phyloP scores from a whole-genome alignment of 2,888 invertebrate species.

The Lucinisca nassula region DNA sequence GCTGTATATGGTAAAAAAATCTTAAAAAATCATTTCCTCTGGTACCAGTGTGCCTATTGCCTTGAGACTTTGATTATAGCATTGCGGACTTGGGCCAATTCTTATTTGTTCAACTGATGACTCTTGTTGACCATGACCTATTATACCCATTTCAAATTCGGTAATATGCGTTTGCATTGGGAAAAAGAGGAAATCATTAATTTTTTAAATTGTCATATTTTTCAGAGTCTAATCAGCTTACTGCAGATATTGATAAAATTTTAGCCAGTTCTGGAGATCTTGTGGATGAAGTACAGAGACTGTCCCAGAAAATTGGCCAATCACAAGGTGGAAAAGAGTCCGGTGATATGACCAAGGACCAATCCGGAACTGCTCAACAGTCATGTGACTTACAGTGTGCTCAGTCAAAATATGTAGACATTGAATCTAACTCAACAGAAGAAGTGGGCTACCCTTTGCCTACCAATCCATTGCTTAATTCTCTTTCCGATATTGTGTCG shows the following conservation, averaged over 20 bases:
- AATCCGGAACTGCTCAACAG: not conserved
- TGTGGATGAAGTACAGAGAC: conserved; percentile 48
- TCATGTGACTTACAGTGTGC: conserved; percentile 8
- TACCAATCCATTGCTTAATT: not conserved
- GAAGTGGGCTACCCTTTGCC: not conserved
- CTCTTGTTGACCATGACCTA: too few species aligned
- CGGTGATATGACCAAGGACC: conserved; percentile 3
- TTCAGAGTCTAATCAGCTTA: not conserved
- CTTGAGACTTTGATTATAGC: too few species aligned
- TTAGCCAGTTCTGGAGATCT: conserved; percentile 50
- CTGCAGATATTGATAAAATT: conserved; percentile 48
- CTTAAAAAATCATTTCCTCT: too few species aligned
- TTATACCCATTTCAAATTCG: too few species aligned
- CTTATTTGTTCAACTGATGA: too few species aligned
- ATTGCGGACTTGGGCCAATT: too few species aligned
- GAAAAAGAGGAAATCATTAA: too few species aligned
- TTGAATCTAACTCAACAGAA: not conserved
- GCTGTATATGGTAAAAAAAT: too few species aligned
- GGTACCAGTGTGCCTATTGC: too few species aligned
- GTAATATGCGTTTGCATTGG: too few species aligned
- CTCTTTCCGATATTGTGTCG: not conserved
- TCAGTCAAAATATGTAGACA: conserved; percentile 10
- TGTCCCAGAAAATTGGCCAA: conserved; percentile 34
- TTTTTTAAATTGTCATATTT: not conserved
- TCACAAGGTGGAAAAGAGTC: conserved; percentile 19